Conservation (phyloP, 2,113 vertebrate genomes). For the Gadus chalcogrammus region DNA sequence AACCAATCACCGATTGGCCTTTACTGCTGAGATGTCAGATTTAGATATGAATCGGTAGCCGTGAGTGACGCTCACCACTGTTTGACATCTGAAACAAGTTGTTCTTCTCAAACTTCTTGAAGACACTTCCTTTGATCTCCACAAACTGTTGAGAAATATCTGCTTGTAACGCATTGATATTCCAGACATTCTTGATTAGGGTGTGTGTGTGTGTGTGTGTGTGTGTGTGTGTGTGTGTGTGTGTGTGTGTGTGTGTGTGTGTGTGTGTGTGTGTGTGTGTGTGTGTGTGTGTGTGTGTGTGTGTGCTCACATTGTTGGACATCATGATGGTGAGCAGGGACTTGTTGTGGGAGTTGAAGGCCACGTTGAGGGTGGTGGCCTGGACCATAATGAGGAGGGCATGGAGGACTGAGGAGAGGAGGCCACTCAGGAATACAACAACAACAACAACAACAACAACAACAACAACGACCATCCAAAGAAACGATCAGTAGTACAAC, state of each 20-base stretch:
- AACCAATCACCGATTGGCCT: constrained; percentile 34
- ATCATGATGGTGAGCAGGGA: constrained; percentile 99
- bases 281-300: neutral
- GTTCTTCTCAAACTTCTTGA: constrained; percentile 99
- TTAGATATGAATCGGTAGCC: neutral
- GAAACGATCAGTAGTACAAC: too few relatives aligned
- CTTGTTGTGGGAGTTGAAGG: constrained; percentile 99
- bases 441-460: neutral
- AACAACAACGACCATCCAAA: too few relatives aligned
- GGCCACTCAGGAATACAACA: constrained; percentile 74
- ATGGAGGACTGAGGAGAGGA: constrained; percentile 81
- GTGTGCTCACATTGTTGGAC: constrained; percentile 93
- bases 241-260: neutral
- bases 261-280: neutral
- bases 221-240: neutral
- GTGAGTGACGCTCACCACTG: constrained; percentile 78
- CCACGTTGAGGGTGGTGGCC: constrained; percentile 97
- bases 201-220: neutral
- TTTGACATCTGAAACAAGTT: constrained; percentile 99
- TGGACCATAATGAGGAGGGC: constrained; percentile 99
- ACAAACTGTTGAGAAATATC: constrained; percentile 81
- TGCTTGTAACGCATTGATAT: neutral
- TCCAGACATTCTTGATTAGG: neutral
- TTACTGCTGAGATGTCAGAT: constrained; percentile 10
- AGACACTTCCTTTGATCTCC: constrained; percentile 99